Evolutionary conservation across 1,140 invertebrate species (phyloP), one percentile per base, ranked within the genome.

Genomic region (Tachypleus tridentatus): DNA sequence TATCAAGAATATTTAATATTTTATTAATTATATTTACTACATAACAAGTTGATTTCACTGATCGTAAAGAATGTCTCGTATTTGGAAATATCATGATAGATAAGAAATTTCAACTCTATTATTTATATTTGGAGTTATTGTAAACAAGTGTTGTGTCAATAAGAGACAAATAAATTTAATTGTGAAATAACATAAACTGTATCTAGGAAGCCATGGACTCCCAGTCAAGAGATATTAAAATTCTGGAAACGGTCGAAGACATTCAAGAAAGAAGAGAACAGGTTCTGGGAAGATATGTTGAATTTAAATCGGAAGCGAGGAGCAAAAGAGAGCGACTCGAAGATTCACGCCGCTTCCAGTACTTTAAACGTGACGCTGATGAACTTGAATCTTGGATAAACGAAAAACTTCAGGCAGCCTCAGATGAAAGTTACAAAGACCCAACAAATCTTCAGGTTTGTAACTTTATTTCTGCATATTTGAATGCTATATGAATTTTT

Each of bases 311-410:
- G 61, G 93, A 95, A 72, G 94, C 94, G 3, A 85, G 91, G 60
- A 84, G 86, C 48, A 95, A 98, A 75, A 83, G 95, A 64, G 89
- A 95, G 74, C 93, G 93, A 72, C 82, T 99, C 51, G 97, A 99
- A 80, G 97, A 99, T 79, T 97, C 95, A 11, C 82, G 96, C 69
- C 85, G 93, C 70, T 98, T 87, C 77, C 86, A 98, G 81, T 99
- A 98, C 78, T 99, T 99, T 78, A 98, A 97, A 80, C 83, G 96
- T 71, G 97, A 99, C 83, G 95, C 96, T 64, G 95, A 99, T 76
- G 97, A 99, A 80, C 82, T 99, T 64, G 95, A 99, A 80, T 93
- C 90, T 59, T 99, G 97, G 97, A 98, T 99, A 74, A 85, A 93
- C 73, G 97, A 99, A 77, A 99, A 99, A 76, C 79, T 99, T 47